Base-by-base conservation (phyloP, 2,797 vertebrate genomes). In the Molossus alvarezi region DNA sequence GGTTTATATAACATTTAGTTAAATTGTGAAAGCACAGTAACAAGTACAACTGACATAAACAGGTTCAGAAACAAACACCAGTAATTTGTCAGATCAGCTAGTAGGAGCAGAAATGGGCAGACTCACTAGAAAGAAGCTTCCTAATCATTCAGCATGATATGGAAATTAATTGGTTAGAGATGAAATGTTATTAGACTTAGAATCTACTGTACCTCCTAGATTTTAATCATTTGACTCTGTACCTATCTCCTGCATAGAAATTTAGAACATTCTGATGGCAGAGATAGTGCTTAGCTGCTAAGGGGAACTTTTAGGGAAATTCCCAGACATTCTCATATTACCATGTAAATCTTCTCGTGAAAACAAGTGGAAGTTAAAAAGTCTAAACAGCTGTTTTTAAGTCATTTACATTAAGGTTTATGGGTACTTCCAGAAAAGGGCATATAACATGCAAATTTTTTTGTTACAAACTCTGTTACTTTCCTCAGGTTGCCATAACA, bases 31-130 rank as follows among this genome's bases (percentile, higher is more conserved):
- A 92, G 53, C 27, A 80, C 3, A 75, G 9, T 92, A 88, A 92
- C 45, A 76, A 72, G 71, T 64, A 58, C 15, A 94, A 80, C n/a
- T 93, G 48, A 60, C 69, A 93, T 72, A 83, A 93, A 88, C 77
- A 89, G 75, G 48, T 89, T 96, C 91, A 29, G 64, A 76, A 91
- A 84, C 33, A 95, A 94, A 82, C 60, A 87, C 12, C 88, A 33
- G 37, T 84, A 72, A 92, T 75, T 79, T 58, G 67, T 13, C 37
- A 51, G 1, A 75, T 95, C 60, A 83, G 1, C 20, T 76, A 48
- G 29, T 87, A 88, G 77, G 37, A 88, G 27, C 51, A 84, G 41
- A 84, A 84, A 23, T 45, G 12, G 33, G n/a, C 58, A 67, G 64
- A 45, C 12, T 69, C 15, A 45, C 18, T 71, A 25, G 25, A 77